Base-by-base conservation (phyloP, 2,888 invertebrate species). In the Amblyjoppa fuscipennis region DNA sequence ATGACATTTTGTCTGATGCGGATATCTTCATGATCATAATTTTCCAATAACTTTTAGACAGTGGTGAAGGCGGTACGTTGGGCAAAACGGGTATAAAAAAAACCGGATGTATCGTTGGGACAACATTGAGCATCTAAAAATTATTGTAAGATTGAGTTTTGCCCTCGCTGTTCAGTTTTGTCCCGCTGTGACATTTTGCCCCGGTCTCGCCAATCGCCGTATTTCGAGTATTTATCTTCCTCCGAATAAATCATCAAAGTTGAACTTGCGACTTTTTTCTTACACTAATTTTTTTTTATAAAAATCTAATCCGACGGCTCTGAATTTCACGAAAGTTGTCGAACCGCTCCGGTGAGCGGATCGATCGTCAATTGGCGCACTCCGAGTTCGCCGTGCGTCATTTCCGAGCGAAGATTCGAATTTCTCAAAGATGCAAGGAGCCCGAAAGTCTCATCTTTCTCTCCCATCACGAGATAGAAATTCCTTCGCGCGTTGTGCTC, bases 401-500 rank as follows among this genome's bases (percentile, higher is more conserved):
- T 7, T 41, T 41, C 2, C 59, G 59, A 59, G 28, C 28, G 11
- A 25, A 2, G 49, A 64, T n/a, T n/a, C 20, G 53, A 53, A 53
- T 53, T 53, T 20, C 2, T n/a, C 53, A 53, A 20, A 20, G 20
- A 64, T 34, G 59, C 34, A 64, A 13, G 31, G 61, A 34, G 61
- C 6, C 31, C 34, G 61, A 64, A 64, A 64, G 34, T 28, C 61
- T 31, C 3, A 64, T 64, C 61, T 64, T 31, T 64, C 61, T 64
- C 61, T 64, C 61, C 34, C 6, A 16, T 7, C 25, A 13, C 68
- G 61, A 49, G 28, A n/a, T 5, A 66, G 66, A 51, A 64, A 51
- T 76, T 66, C 64, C 31, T 16, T 38, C 9, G 38, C 13, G 68
- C 38, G 61, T 64, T 64, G 31, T 70, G 51, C 69, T 34, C 69